Evolutionary conservation across 2,113 vertebrate genomes (phyloP).

Genomic region (Equus przewalskii): DNA sequence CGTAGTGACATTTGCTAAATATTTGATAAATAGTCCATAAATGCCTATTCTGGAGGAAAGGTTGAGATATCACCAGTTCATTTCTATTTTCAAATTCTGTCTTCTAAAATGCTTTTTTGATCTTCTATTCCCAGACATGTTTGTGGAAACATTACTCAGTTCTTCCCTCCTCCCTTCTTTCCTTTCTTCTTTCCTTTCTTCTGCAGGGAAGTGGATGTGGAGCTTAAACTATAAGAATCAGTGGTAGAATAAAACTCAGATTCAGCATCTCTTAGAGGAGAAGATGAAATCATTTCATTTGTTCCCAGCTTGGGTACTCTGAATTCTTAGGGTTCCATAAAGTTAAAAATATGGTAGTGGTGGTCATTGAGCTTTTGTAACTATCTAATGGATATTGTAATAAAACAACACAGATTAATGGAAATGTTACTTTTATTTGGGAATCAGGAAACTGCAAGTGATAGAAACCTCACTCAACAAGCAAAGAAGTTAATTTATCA

Average conservation of each 20-base stretch:
- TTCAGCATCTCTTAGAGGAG: neutral
- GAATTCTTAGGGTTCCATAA: neutral
- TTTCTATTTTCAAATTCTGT: neutral
- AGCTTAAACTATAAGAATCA: neutral
- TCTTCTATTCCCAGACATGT: neutral
- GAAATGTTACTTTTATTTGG: neutral
- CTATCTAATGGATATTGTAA: neutral
- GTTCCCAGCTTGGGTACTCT: neutral
- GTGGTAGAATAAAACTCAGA: neutral
- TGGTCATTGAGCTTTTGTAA: neutral
- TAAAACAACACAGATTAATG: neutral
- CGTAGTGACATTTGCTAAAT: neutral
- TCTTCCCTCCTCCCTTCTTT: neutral
- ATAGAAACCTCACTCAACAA: neutral
- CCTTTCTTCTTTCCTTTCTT: neutral
- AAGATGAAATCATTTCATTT: neutral
- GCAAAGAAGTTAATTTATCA: neutral
- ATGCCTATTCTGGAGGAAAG: slow-evolving; percentile 13
- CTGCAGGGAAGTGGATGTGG: neutral
- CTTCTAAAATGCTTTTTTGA: neutral
- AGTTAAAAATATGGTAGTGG: neutral
- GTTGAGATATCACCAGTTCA: neutral
- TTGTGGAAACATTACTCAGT: neutral
- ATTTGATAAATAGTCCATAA: neutral
- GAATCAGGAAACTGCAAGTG: neutral